Percentiles rank a stretch among this genome's conserved stretches.
Evolutionary conservation across 2,888 invertebrate species (phyloP).

Genomic region (Podabrus alpinus): DNA sequence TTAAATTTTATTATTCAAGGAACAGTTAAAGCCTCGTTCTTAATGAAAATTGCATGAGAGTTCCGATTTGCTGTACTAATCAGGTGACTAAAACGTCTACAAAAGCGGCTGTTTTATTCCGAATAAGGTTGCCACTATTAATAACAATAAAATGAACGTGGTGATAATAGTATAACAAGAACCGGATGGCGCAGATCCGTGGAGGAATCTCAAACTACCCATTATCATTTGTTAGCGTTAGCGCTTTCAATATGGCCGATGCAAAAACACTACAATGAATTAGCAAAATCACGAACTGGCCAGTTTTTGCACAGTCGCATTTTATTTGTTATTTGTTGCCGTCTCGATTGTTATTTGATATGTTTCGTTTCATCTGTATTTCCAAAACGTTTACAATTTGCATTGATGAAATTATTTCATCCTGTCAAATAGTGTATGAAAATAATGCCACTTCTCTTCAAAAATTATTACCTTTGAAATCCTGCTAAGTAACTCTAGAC

Average conservation of each 20-base stretch:
- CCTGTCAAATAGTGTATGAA: conserved; percentile 13
- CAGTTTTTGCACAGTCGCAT: conserved; percentile 28
- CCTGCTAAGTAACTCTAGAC: neutral
- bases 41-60: conserved; percentile 52
- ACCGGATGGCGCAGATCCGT: conserved; percentile 48
- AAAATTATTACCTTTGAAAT: neutral
- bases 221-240: conserved; percentile 56
- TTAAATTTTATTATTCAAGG: conserved; percentile 53
- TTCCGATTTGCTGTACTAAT: conserved; percentile 48
- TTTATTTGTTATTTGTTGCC: conserved; percentile 27
- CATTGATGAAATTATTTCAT: conserved; percentile 26
- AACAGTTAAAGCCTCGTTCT: conserved; percentile 40
- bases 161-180: conserved; percentile 56
- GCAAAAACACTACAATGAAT: conserved; percentile 36
- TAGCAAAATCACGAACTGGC: conserved; percentile 40
- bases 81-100: conserved; percentile 55
- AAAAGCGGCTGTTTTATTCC: conserved; percentile 52
- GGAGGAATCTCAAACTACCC: conserved; percentile 54
- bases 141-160: conserved; percentile 59
- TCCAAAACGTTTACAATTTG: conserved; percentile 11
- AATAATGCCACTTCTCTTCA: neutral
- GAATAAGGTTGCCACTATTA: conserved; percentile 56
- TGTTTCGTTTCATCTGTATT: conserved; percentile 18
- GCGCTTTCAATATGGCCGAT: conserved; percentile 34
- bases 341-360: conserved; percentile 23